Percentiles rank a stretch among this genome's conserved stretches.
phyloP scores from a whole-genome alignment of 2,888 invertebrate species.

The Choreutis nemorana region DNA sequence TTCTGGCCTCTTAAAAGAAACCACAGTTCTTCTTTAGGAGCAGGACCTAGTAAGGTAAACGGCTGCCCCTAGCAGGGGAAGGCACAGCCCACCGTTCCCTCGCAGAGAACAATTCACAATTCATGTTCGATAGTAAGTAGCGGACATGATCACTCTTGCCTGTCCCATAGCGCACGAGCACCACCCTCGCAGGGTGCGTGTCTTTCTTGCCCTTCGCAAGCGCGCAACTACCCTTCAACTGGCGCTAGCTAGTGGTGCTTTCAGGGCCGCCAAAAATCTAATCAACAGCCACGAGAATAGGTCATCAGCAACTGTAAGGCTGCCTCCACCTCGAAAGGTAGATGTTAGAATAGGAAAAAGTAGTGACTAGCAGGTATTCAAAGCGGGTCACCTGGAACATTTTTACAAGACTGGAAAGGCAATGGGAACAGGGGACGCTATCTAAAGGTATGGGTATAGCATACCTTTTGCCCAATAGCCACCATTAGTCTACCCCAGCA shows the following conservation, averaged over 20 bases:
- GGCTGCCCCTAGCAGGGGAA: slow-evolving; percentile 9
- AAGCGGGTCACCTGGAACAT: slow-evolving; percentile 7
- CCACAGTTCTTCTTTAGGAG: too few species aligned
- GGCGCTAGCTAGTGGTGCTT: slow-evolving; percentile 1
- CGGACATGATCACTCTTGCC: neutral
- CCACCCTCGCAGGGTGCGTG: slow-evolving; percentile 8
- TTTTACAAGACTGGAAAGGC: slow-evolving; percentile 8
- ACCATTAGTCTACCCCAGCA: slow-evolving; percentile 7
- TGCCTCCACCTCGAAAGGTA: slow-evolving; percentile 1
- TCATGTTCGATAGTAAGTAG: too few species aligned
- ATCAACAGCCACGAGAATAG: too few species aligned
- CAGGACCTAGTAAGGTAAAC: too few species aligned
- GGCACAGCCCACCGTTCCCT: slow-evolving; percentile 5
- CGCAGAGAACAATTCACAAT: slow-evolving; percentile 6
- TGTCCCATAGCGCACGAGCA: slow-evolving; percentile 1
- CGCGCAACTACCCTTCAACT: neutral
- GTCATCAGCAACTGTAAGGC: neutral
- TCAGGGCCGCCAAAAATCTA: too few species aligned
- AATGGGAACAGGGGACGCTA: slow-evolving; percentile 6
- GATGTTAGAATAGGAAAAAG: too few species aligned
- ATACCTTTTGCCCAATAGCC: slow-evolving; percentile 13
- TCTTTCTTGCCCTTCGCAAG: neutral
- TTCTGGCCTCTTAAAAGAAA: too few species aligned
- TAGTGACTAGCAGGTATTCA: slow-evolving; percentile 9
- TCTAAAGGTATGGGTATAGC: slow-evolving; percentile 11